Base-by-base conservation (phyloP, 2,888 invertebrate species). In the Diarsia dahlii region DNA sequence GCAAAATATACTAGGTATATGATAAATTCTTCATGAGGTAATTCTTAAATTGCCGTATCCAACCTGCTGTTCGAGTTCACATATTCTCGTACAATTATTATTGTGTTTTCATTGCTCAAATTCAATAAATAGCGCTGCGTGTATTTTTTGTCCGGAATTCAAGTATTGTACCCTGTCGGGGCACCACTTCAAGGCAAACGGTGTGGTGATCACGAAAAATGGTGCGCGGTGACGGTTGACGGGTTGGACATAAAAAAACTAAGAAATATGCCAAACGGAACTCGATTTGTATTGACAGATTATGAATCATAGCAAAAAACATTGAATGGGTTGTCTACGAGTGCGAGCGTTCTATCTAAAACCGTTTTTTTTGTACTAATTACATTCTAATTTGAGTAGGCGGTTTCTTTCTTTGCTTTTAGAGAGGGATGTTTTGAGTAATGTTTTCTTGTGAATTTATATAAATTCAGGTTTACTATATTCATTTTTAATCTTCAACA, bases 61-160 rank as follows among this genome's bases (percentile, higher is more conserved):
- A 89, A 34, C 20, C 3, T 34, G 23, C 74, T 50, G 62, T 80
- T 74, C 28, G 23, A 71, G 20, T 62, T 68, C 46, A 72, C 75
- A 89, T 9, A 64, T 90, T 89, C 89, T 89, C 86, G 83, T 82
- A 84, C 91, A 93, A 92, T 93, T 90, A 94, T 93, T 94, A 94
- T 95, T 94, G 92, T 96, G 95, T 96, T 96, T 96, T 96, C 94
- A 93, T 96, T 94, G 94, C 94, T 92, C 91, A 89, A 90, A 86
- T 88, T 87, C 89, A 89, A 90, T 95, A 95, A 95, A 96, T 95
- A 90, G 94, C 95, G 46, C 96, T 91, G 95, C 95, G 90, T 95
- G 96, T 92, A 91, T 95, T 95, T 95, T 94, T 95, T 92, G 90
- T 71, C 88, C 82, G 89, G 86, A 70, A 84, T 85, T 93, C 86